phyloP scores from a whole-genome alignment of 2,888 invertebrate species.

The Mechanitis mazaeus region DNA sequence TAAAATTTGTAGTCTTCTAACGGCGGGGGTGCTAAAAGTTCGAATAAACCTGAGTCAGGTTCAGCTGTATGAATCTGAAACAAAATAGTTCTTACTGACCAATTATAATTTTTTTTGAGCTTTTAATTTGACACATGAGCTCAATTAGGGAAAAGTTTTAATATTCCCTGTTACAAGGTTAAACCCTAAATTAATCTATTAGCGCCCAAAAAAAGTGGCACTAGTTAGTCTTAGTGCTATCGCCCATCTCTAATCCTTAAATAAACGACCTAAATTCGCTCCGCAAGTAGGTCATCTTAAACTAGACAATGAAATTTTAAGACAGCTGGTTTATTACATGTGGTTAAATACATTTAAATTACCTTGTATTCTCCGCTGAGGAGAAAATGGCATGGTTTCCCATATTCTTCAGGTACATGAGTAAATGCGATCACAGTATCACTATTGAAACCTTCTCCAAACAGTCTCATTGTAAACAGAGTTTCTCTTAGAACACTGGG shows the following conservation, averaged over 20 bases:
- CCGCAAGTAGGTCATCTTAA: neutral
- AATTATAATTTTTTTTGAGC: too few relatives aligned
- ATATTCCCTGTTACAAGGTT: too few relatives aligned
- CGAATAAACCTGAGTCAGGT: constrained; percentile 48
- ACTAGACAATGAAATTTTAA: neutral
- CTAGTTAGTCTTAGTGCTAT: constrained; percentile 3
- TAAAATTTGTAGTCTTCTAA: constrained; percentile 56
- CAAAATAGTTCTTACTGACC: neutral
- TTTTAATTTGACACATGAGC: too few relatives aligned
- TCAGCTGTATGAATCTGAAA: constrained; percentile 43
- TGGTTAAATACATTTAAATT: neutral
- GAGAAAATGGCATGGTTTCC: constrained; percentile 45
- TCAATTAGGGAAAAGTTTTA: too few relatives aligned
- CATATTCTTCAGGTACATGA: constrained; percentile 42
- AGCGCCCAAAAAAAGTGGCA: neutral
- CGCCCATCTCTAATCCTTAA: neutral
- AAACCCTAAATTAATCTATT: too few relatives aligned
- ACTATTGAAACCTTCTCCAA: constrained; percentile 54
- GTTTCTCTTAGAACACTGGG: constrained; percentile 58
- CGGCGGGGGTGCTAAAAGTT: constrained; percentile 52
- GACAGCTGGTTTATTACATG: too few relatives aligned
- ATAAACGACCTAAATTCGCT: neutral
- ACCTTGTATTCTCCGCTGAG: constrained; percentile 52
- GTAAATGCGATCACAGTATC: constrained; percentile 59
- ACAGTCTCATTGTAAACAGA: constrained; percentile 49